These are phyloP conservation scores for Ormyrus labotus DNA, from an alignment of 2,888 invertebrate species.

Conservation along the genomic window DNA sequence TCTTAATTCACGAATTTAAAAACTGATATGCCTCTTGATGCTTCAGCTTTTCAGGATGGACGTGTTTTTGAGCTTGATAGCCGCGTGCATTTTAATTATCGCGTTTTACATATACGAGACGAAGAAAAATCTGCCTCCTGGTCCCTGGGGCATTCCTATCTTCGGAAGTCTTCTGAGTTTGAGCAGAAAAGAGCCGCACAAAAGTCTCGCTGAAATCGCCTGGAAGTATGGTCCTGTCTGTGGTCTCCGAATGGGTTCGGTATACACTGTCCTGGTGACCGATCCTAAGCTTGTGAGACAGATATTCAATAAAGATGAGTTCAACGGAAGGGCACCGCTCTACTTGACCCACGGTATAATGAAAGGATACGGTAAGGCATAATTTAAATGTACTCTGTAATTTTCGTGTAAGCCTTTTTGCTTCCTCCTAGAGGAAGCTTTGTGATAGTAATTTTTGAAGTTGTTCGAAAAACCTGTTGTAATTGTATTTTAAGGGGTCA, in stretches of 20 bases:
- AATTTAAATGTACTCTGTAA: no score
- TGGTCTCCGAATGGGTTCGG: conserved; percentile 84
- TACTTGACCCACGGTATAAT: conserved; percentile 91
- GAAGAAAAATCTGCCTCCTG: conserved; percentile 81
- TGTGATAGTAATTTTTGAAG: no score
- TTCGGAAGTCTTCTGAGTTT: conserved; percentile 88
- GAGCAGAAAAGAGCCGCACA: conserved; percentile 83
- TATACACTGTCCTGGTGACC: conserved; percentile 86
- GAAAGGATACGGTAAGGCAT: conserved; percentile 88
- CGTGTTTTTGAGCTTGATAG: no score
- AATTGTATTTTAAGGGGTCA: no score
- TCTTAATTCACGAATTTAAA: no score
- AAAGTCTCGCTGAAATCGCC: conserved; percentile 82
- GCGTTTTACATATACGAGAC: no score
- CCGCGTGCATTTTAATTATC: no score
- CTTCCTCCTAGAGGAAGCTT: neutral
- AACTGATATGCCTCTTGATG: no score
- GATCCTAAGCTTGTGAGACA: conserved; percentile 85
- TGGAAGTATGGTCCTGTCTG: conserved; percentile 86
- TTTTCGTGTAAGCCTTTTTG: conserved; percentile 11
- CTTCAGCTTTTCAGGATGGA: no score
- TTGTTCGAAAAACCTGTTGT: no score
- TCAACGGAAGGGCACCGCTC: conserved; percentile 88
- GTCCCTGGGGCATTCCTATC: conserved; percentile 87
- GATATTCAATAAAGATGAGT: conserved; percentile 83